Base-by-base conservation (phyloP, 2,888 invertebrate genomes). In the Eristalis arbustorum region DNA sequence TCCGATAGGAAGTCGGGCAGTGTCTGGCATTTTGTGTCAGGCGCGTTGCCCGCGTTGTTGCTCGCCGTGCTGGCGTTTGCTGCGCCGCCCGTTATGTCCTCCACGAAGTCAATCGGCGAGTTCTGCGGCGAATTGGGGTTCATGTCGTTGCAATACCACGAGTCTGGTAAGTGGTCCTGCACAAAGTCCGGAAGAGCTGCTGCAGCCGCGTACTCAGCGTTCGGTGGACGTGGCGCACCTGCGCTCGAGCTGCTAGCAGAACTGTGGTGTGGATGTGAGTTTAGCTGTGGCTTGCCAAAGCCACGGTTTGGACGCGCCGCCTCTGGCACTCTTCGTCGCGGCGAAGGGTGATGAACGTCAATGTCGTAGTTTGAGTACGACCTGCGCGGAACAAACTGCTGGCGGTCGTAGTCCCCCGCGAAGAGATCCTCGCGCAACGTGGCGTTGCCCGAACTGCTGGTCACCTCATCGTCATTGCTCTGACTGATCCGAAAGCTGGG, bases 101-200 rank as follows among this genome's bases (percentile, higher is more conserved):
- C 90, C 8, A 89, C 89, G 82, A 91, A 90, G 74, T 90, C 90
- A 34, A 90, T 84, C 2, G 89, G 89, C 0, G 93, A 92, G 61
- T 91, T 92, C 3, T 91, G 91, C 8, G 92, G 91, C 34, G 93
- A 92, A 63, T 90, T 91, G 1, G 90, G 89, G 79, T 91, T 91
- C 88, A 91, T 90, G n/a, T 91, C 92, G 80, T 91, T 91, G 31
- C 89, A 90, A 88, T 92, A 91, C 91, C 92, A 92, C 89, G 97
- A 96, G 56, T 97, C 95, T 89, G 97, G 94, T 92, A 97, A 94
- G 92, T 97, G 97, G 92, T 97, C 97, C 91, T 97, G 97, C 71
- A 98, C 97, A 93, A 97, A 97, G 91, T 97, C 97, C 0, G 97
- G 97, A 88, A 97, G 91, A 10, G 96, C 92, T 3, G 91, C 90